Base-by-base conservation (phyloP, 1,140 invertebrate genomes). In the Andrena cerasifolii region DNA sequence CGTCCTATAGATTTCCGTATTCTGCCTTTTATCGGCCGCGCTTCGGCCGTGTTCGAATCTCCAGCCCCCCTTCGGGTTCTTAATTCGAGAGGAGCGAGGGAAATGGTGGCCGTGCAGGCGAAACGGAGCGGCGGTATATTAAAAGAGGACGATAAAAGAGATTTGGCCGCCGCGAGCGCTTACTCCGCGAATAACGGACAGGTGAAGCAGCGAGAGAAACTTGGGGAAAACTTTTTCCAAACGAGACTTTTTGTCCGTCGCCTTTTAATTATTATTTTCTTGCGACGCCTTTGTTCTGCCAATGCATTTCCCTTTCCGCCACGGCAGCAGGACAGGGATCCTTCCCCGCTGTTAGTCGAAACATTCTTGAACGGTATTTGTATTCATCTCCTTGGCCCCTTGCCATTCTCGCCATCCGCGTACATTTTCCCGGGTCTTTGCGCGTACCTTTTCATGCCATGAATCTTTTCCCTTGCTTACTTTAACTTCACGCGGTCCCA, bases 1-100 rank as follows among this genome's bases (percentile, higher is more conserved):
- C 31, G 31, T 56, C 54, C 36, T 59, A 45, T 43, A 43, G 36
- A 36, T 49, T 43, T 28, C 21, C 47, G 16, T 16, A 45, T 71
- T 45, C 47, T 65, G 40, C 71, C 66, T 79, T 79, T 79, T 79
- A 79, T 79, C 78, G 72, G 40, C 45, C 26, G 54, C 58, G 45
- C 54, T 76, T 79, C 63, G 71, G 31, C 51, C 16, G 71, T 26
- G 21, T 62, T 74, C 54, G 62, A 49, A 47, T 10, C 36, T 40
- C 4, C 4, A 40, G 33, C n/a, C 21, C 14, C 58, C 33, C 71
- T 2, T 51, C 36, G 14, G 58, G 54, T 49, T 56, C 16, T 31
- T 73, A 53, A 62, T 54, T 56, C 47, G 43, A 56, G 74, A 78
- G 53, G 24, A n/a, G 47, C 31, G 49, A 14, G 31, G 26, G 16